Conservation (phyloP, 2,888 invertebrate genomes). For the Seira ritae region DNA sequence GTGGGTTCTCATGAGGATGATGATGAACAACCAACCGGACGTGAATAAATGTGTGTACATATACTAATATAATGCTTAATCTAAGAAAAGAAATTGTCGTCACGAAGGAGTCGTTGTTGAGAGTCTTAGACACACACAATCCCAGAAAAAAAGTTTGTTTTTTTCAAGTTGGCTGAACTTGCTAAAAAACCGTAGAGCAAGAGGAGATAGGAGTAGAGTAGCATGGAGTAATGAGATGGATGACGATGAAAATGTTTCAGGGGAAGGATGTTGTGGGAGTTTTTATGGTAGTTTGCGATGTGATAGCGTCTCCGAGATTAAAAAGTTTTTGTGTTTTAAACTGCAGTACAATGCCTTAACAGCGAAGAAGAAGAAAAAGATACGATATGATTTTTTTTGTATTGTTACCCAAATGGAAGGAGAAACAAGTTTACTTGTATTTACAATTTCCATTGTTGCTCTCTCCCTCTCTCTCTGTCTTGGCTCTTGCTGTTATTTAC, state of each 20-base stretch:
- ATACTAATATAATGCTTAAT: neutral
- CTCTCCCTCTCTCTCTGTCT: too few species aligned
- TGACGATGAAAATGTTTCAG: conserved; percentile 40
- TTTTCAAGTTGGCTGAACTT: conserved; percentile 55
- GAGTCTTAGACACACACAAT: neutral
- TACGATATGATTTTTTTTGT: neutral
- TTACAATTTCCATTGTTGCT: too few species aligned
- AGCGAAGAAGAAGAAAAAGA: too few species aligned
- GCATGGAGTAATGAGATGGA: conserved; percentile 32
- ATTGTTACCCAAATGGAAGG: conserved; percentile 1
- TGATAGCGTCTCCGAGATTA: conserved; percentile 38
- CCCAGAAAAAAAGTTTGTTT: conserved; percentile 4
- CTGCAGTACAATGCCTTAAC: too few species aligned
- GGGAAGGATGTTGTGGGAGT: conserved; percentile 58
- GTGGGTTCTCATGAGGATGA: conserved; percentile 53
- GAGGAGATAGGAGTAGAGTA: conserved; percentile 11
- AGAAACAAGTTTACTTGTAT: neutral
- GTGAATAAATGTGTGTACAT: conserved; percentile 37
- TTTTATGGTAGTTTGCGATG: conserved; percentile 24
- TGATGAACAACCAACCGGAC: conserved; percentile 58
- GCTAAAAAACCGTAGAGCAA: neutral
- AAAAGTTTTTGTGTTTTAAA: neutral
- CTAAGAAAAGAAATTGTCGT: conserved; percentile 39
- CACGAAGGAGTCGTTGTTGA: conserved; percentile 24
- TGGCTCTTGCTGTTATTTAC: too few species aligned